Evolutionary conservation across 2,888 invertebrate species (phyloP).

Genomic region (Panzeria rudis): DNA sequence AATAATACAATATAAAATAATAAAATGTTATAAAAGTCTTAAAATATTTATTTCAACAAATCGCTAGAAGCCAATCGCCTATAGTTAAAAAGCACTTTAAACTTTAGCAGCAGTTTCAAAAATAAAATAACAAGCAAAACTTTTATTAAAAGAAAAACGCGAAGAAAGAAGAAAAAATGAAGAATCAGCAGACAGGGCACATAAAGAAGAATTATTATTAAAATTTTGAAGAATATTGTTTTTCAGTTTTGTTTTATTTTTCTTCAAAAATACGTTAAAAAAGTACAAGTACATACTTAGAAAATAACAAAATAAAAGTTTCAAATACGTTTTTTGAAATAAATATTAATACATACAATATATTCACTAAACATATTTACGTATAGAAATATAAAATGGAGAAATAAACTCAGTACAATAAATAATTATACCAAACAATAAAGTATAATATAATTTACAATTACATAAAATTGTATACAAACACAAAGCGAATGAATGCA

Average conservation of each 20-base stretch:
- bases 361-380: not conserved
- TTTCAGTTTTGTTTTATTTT: constrained; percentile 27
- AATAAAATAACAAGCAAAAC: constrained; percentile 23
- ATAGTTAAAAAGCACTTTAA: constrained; percentile 25
- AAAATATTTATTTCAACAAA: constrained; percentile 28
- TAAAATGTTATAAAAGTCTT: constrained; percentile 9
- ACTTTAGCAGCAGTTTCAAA: constrained; percentile 42
- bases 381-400: not conserved
- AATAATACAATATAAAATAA: constrained; percentile 8
- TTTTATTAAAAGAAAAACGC: constrained; percentile 18
- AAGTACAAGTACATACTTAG: constrained; percentile 6
- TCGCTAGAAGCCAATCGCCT: constrained; percentile 50
- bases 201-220: constrained; percentile 32
- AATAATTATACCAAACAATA: constrained; percentile 12
- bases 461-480: not conserved
- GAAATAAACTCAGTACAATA: not conserved
- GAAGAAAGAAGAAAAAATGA: constrained; percentile 1
- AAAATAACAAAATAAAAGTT: constrained; percentile 29
- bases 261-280: constrained; percentile 19
- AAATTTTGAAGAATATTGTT: constrained; percentile 28
- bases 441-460: constrained; percentile 14
- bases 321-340: not conserved
- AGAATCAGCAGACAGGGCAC: constrained; percentile 17
- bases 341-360: constrained; percentile 7
- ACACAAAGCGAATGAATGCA: no score